These are phyloP conservation scores for Bucorvus abyssinicus DNA, from an alignment of 2,797 vertebrate species.

Conservation along the genomic window DNA sequence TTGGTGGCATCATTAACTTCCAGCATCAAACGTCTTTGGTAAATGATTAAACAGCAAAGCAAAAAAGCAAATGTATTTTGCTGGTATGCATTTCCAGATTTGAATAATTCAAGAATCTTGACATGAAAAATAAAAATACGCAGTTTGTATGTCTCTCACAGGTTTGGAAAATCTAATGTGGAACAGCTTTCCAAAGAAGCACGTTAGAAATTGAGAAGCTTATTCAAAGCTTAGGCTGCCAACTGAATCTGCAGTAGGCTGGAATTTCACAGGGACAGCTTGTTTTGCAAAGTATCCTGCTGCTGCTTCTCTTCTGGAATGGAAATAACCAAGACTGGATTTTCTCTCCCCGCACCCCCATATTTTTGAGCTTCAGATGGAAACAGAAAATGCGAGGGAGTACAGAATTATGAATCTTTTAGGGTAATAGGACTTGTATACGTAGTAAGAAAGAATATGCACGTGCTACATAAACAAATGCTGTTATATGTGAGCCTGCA, in stretches of 20 bases:
- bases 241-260: neutral
- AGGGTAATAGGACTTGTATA: neutral
- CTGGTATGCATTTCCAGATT: neutral
- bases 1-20: neutral
- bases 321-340: neutral
- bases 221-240: constrained; percentile 10
- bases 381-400: neutral
- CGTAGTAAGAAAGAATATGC: neutral
- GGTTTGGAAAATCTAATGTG: neutral
- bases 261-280: constrained; percentile 34
- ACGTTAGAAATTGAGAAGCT: neutral
- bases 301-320: neutral
- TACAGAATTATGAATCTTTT: neutral
- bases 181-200: neutral
- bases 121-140: neutral
- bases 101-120: constrained; percentile 7
- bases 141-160: neutral
- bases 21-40: neutral
- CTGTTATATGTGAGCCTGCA: neutral
- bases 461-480: neutral
- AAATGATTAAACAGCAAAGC: constrained; percentile 27
- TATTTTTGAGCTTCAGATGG: neutral
- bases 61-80: neutral
- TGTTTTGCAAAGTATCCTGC: constrained; percentile 6
- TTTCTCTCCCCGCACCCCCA: neutral